Conservation (phyloP, 2,113 vertebrate species). For the Ptilonorhynchus violaceus region DNA sequence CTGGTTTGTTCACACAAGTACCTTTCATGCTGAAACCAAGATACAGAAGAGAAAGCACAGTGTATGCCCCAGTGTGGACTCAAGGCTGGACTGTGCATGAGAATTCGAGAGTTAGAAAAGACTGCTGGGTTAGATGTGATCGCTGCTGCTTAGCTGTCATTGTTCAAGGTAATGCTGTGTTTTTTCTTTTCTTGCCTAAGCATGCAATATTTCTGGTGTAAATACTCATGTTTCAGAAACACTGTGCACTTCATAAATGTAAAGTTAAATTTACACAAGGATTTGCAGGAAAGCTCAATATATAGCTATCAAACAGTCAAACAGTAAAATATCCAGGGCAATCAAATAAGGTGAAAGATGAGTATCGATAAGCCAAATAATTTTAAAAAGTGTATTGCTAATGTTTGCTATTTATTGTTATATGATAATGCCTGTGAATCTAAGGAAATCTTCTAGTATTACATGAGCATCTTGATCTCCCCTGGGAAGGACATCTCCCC, state of each 20-base stretch:
- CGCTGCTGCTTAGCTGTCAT: neutral
- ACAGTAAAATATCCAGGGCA: neutral
- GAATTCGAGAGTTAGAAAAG: neutral
- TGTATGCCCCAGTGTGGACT: rapidly evolving
- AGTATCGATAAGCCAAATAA: neutral
- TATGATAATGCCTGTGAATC: neutral
- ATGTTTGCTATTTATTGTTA: neutral
- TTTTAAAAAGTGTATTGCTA: neutral
- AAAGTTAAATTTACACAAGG: neutral
- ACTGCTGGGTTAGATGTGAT: neutral
- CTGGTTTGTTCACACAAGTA: neutral
- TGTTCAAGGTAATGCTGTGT: neutral
- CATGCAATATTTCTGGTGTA: neutral
- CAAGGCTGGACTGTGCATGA: neutral
- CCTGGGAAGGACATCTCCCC: neutral
- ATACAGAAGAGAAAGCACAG: neutral
- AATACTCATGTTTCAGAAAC: neutral
- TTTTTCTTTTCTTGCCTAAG: neutral
- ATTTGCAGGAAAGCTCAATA: neutral
- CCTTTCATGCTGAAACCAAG: neutral
- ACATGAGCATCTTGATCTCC: neutral
- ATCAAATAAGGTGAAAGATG: neutral
- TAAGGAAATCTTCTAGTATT: neutral
- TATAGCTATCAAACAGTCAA: neutral
- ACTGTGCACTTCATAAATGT: neutral